Conservation (phyloP, 2,888 invertebrate genomes). For the Tetheella fluctuosa region DNA sequence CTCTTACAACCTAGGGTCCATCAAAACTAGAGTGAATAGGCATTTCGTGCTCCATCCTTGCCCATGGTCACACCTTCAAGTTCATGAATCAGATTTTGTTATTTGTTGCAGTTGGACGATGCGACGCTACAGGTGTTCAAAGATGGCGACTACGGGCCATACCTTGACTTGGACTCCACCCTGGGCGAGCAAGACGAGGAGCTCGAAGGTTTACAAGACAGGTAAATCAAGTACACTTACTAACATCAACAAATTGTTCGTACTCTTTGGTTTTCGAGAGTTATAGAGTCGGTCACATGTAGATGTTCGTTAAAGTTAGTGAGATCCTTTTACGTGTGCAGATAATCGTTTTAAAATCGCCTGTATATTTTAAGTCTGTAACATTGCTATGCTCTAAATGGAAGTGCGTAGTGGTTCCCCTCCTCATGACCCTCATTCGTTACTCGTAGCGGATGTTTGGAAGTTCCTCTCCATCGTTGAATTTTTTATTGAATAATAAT, state of each 20-base stretch:
- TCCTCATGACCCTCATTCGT: conserved; percentile 4
- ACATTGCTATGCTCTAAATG: no score
- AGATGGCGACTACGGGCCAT: conserved; percentile 98
- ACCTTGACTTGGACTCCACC: conserved; percentile 98
- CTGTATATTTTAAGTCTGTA: no score
- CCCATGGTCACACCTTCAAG: neutral
- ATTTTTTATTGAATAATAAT: no score
- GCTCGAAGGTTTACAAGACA: conserved; percentile 96
- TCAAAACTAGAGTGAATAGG: no score
- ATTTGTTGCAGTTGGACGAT: conserved; percentile 95
- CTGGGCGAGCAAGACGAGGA: conserved; percentile 99
- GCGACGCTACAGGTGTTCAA: conserved; percentile 98
- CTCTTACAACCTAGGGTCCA: no score
- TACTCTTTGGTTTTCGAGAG: neutral
- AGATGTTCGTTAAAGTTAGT: no score
- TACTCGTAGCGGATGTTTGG: neutral
- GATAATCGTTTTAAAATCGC: no score
- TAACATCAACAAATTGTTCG: neutral
- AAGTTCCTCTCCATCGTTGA: neutral
- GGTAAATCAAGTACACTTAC: conserved; percentile 85
- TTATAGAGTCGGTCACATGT: no score
- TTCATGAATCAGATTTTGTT: conserved; percentile 13
- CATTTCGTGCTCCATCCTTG: no score
- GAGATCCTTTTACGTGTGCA: no score
- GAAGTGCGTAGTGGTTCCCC: conserved; percentile 3